Evolutionary conservation across 1,140 invertebrate species (phyloP).

Genomic region (Limonius californicus): DNA sequence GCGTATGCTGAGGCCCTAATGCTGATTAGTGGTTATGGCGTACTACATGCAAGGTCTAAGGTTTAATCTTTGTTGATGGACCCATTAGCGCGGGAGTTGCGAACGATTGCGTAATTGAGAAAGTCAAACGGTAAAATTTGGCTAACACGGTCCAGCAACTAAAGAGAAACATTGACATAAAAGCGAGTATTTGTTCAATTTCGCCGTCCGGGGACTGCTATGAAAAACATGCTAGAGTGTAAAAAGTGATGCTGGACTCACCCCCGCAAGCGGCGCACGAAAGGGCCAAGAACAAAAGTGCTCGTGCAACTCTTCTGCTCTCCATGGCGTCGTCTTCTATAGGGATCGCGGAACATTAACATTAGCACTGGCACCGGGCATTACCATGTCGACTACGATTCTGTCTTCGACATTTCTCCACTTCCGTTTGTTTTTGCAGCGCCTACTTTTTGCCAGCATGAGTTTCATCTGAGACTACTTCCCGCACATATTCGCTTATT

Average conservation of each 20-base stretch:
- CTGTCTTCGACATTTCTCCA: not conserved
- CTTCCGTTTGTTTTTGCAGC: not conserved
- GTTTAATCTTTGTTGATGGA: not conserved
- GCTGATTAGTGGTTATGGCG: not conserved
- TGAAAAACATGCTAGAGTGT: too few relatives aligned
- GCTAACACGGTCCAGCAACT: too few relatives aligned
- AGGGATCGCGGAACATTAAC: slow-evolving; percentile 18
- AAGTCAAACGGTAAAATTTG: too few relatives aligned
- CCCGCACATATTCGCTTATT: not conserved
- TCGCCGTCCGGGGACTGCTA: too few relatives aligned
- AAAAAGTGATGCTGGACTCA: slow-evolving; percentile 17
- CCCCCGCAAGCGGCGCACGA: slow-evolving; percentile 22
- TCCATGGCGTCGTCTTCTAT: slow-evolving; percentile 20
- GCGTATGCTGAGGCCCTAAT: too few relatives aligned
- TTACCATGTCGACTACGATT: slow-evolving; percentile 17
- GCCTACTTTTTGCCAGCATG: not conserved
- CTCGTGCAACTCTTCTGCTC: slow-evolving; percentile 18
- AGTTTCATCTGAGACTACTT: not conserved
- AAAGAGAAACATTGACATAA: too few relatives aligned
- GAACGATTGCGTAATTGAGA: not conserved
- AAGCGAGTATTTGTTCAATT: too few relatives aligned
- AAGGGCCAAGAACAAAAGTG: slow-evolving; percentile 24
- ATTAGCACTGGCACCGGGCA: slow-evolving; percentile 20
- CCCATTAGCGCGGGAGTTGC: not conserved
- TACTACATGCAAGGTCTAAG: not conserved